These are phyloP conservation scores for Onchidella celtica DNA, from an alignment of 2,888 invertebrate species.

Conservation along the genomic window DNA sequence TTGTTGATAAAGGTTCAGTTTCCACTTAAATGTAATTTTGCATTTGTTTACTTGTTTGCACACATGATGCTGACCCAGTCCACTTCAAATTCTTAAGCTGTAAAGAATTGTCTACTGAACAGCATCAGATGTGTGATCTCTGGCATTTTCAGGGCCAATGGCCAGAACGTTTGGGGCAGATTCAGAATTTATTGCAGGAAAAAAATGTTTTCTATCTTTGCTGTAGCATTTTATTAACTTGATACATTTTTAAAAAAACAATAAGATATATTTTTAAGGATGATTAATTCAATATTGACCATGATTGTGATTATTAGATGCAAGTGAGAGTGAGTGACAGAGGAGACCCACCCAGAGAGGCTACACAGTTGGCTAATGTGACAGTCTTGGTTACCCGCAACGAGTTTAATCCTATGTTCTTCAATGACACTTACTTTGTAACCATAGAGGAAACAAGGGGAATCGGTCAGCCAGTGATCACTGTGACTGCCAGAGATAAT, in stretches of 20 bases:
- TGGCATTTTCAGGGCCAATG: no score
- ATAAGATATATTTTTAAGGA: background rate
- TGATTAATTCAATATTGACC: background rate
- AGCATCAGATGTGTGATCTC: no score
- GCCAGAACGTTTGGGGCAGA: no score
- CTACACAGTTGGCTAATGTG: slow-evolving; percentile 22
- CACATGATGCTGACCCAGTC: no score
- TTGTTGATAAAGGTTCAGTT: no score
- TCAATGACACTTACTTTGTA: slow-evolving; percentile 19
- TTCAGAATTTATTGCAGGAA: no score
- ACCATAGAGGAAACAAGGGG: slow-evolving; percentile 40
- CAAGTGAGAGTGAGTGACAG: slow-evolving; percentile 26
- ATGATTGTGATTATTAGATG: slow-evolving; percentile 14
- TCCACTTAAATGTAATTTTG: no score
- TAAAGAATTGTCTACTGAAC: no score
- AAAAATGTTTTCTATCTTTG: no score
- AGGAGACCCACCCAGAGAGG: slow-evolving; percentile 15
- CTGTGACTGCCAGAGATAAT: slow-evolving; percentile 41
- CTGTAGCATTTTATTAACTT: no score
- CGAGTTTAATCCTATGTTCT: slow-evolving; percentile 36
- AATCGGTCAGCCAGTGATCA: background rate
- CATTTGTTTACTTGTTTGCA: no score
- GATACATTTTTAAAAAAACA: background rate
- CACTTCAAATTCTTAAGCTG: no score
- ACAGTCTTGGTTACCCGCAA: slow-evolving; percentile 44